Conservation (phyloP, 2,888 invertebrate genomes). For the Podabrus alpinus region DNA sequence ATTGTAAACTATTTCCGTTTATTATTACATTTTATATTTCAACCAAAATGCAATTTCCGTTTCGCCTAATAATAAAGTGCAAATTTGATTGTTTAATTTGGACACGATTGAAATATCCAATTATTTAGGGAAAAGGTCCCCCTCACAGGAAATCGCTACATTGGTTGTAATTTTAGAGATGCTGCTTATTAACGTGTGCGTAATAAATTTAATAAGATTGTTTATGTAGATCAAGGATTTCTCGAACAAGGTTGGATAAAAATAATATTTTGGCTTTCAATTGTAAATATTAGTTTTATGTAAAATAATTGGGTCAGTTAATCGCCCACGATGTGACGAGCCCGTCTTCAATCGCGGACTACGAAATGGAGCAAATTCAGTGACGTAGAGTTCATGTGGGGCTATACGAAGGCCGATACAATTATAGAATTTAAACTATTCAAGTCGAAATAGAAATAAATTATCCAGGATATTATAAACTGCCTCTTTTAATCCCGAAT, state of each 20-base stretch:
- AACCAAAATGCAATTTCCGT: neutral
- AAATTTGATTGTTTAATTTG: neutral
- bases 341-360: neutral
- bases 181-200: neutral
- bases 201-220: neutral
- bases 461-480: no score
- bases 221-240: constrained; percentile 9
- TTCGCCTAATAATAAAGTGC: neutral
- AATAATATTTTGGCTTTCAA: constrained; percentile 3
- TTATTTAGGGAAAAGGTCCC: neutral
- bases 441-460: no score
- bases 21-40: neutral
- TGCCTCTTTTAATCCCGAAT: no score
- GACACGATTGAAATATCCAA: neutral
- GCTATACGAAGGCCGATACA: no score
- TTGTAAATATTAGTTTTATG: constrained; percentile 6
- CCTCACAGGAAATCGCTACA: neutral
- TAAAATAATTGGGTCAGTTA: constrained; percentile 6
- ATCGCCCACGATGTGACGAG: neutral
- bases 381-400: no score
- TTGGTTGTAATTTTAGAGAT: neutral
- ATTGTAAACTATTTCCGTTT: neutral
- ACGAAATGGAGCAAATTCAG: no score
- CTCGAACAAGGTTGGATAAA: neutral
- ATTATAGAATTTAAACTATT: no score